phyloP scores from a whole-genome alignment of 2,797 vertebrate species.

The Rhinophrynus dorsalis region DNA sequence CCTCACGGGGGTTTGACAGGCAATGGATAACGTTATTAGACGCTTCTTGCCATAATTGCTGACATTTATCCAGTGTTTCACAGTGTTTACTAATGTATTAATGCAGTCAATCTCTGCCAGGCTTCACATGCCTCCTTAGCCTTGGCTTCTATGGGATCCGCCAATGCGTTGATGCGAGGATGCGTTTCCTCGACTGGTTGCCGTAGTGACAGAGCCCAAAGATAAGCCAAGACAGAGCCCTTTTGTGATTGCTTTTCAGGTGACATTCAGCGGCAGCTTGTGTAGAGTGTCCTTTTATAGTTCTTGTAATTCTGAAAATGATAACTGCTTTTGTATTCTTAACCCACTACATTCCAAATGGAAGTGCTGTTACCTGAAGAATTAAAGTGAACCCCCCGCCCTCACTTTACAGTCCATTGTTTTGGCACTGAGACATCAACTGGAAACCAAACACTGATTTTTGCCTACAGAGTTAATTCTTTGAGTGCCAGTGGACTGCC shows the following conservation, averaged over 20 bases:
- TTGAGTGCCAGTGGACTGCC: too few relatives aligned
- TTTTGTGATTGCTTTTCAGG: slow-evolving; percentile 91
- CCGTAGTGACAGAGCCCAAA: slow-evolving; percentile 93
- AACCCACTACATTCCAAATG: slow-evolving; percentile 49
- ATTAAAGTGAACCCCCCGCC: too few relatives aligned
- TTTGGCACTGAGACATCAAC: too few relatives aligned
- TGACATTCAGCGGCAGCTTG: slow-evolving; percentile 88
- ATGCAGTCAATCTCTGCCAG: slow-evolving; percentile 91
- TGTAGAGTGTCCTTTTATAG: slow-evolving; percentile 87
- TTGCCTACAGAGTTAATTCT: too few relatives aligned
- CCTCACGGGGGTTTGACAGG: slow-evolving; percentile 91
- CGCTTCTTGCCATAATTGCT: slow-evolving; percentile 94
- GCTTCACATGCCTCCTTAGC: slow-evolving; percentile 86
- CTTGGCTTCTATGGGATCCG: slow-evolving; percentile 94
- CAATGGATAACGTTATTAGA: slow-evolving; percentile 95
- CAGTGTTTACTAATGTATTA: slow-evolving; percentile 99
- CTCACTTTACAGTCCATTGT: too few relatives aligned
- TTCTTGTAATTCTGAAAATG: slow-evolving; percentile 83
- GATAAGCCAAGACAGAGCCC: slow-evolving; percentile 88
- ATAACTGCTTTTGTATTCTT: slow-evolving; percentile 80
- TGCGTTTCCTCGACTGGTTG: slow-evolving; percentile 93
- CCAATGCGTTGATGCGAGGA: slow-evolving; percentile 86
- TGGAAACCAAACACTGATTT: too few relatives aligned
- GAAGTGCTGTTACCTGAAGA: neutral
- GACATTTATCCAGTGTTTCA: slow-evolving; percentile 99